Evolutionary conservation across 2,797 vertebrate species (phyloP).

Genomic region (Leuciscus waleckii): DNA sequence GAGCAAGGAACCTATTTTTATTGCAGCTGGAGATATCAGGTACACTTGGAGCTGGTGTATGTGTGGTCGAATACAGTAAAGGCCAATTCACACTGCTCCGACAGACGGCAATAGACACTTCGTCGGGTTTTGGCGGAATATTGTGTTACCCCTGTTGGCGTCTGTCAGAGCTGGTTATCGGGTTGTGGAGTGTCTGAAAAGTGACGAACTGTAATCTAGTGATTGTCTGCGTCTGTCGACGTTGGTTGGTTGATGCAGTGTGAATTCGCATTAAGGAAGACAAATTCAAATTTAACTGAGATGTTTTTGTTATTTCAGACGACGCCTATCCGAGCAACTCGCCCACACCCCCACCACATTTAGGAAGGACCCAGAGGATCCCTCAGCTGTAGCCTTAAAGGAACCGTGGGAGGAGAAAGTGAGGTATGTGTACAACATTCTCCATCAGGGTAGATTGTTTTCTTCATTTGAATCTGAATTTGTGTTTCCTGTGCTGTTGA

Average conservation of each 20-base stretch:
- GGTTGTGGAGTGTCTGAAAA: background rate
- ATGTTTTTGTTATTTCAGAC: constrained; percentile 70
- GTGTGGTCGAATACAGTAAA: background rate
- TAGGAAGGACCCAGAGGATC: constrained; percentile 91
- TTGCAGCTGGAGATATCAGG: constrained; percentile 96
- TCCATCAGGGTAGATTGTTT: too few species aligned
- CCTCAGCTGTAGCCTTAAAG: constrained; percentile 94
- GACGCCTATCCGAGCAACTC: constrained; percentile 92
- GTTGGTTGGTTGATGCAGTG: too few species aligned
- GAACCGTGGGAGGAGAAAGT: constrained; percentile 99
- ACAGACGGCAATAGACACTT: background rate
- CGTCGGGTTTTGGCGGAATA: too few species aligned
- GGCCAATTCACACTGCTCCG: background rate
- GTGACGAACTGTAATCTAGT: background rate
- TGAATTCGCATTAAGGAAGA: background rate
- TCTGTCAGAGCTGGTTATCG: background rate
- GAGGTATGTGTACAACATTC: constrained; percentile 74
- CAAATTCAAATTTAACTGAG: background rate
- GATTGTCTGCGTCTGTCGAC: background rate
- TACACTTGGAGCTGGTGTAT: constrained; percentile 61
- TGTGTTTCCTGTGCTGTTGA: background rate
- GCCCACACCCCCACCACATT: constrained; percentile 95
- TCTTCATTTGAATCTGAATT: background rate
- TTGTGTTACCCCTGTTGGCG: too few species aligned
- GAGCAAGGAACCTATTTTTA: constrained; percentile 95